A percentile compares a stretch with the other conserved stretches of the same genome.
Conservation (phyloP, 2,888 invertebrate genomes). For the Diarsia mendica region DNA sequence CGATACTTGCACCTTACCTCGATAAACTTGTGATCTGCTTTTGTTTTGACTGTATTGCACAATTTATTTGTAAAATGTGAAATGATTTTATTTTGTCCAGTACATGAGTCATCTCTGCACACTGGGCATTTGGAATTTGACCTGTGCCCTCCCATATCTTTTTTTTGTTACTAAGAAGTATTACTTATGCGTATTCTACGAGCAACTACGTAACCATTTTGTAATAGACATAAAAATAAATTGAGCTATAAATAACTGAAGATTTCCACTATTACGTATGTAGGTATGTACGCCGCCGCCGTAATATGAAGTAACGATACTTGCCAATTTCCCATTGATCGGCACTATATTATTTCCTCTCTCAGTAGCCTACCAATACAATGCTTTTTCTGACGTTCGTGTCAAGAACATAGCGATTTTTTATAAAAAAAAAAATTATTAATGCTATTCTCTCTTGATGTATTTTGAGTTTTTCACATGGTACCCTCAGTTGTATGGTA, state of each 20-base stretch:
- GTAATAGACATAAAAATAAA: conserved; percentile 34
- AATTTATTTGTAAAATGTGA: background rate
- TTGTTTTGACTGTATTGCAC: conserved; percentile 42
- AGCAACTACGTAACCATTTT: conserved; percentile 16
- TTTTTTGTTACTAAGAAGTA: background rate
- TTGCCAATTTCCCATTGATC: conserved; percentile 65
- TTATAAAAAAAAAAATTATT: conserved; percentile 46
- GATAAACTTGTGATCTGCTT: conserved; percentile 34
- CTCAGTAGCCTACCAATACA: conserved; percentile 1
- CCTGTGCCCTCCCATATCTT: background rate
- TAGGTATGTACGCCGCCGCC: conserved; percentile 41
- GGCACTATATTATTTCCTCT: conserved; percentile 25
- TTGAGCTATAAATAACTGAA: conserved; percentile 56
- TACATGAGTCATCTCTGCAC: background rate
- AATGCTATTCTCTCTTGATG: conserved; percentile 7
- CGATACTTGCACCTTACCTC: conserved; percentile 16
- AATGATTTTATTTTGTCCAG: background rate
- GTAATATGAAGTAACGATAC: conserved; percentile 38
- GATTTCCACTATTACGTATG: conserved; percentile 48
- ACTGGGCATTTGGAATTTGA: background rate
- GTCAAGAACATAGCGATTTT: conserved; percentile 1
- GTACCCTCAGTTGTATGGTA: background rate
- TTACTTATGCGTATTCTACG: background rate
- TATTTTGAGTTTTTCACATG: background rate
- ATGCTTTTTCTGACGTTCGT: conserved; percentile 12